Conservation (phyloP, 2,797 vertebrate genomes). For the Phrynocephalus vlangalii region DNA sequence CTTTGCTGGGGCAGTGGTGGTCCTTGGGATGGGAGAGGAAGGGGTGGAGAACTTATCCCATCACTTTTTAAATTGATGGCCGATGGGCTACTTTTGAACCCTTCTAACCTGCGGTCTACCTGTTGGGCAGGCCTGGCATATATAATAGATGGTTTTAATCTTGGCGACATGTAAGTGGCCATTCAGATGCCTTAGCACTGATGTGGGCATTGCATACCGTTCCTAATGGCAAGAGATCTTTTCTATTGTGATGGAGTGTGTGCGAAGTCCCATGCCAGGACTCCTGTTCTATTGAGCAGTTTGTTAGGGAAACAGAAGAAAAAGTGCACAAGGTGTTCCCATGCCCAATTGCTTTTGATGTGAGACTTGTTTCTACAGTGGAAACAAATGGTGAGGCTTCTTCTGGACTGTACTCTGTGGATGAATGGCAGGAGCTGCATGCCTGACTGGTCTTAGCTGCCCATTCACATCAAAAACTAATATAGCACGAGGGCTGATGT, state of each 20-base stretch:
- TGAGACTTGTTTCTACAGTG: not conserved
- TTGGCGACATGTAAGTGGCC: not conserved
- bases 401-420: not conserved
- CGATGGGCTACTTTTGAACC: no score
- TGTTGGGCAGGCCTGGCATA: no score
- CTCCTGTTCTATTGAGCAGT: not conserved
- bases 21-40: not conserved
- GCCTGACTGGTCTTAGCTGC: not conserved
- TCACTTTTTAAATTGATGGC: no score
- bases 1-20: no score
- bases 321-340: no score
- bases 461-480: no score
- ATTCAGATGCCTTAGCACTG: not conserved
- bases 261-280: not conserved
- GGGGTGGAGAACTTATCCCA: no score
- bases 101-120: no score
- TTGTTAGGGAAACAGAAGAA: not conserved
- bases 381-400: not conserved
- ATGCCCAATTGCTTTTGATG: not conserved
- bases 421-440: not conserved
- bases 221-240: not conserved
- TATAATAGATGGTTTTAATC: no score
- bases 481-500: no score
- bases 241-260: not conserved
- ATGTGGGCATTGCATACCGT: not conserved